Evolutionary conservation across 2,888 invertebrate species (phyloP).

Genomic region (Pterobdella sp.): DNA sequence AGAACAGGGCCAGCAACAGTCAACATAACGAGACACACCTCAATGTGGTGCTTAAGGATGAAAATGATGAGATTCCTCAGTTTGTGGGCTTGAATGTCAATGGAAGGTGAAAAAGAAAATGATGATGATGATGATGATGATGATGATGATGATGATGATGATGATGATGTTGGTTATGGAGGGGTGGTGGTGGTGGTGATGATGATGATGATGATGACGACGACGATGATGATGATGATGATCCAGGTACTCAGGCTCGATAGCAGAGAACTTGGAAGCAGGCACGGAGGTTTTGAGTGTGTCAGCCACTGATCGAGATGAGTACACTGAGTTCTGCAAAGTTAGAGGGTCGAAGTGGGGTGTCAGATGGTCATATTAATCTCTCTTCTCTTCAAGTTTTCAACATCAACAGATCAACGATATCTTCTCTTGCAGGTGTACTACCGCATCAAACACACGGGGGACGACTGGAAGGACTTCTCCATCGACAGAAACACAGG

Average conservation of each 20-base stretch:
- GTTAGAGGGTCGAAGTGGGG: slow-evolving; percentile 32
- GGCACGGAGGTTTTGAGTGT: slow-evolving; percentile 71
- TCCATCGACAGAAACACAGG: slow-evolving; percentile 91
- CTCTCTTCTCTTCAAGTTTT: too few species aligned
- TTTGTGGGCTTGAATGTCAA: slow-evolving; percentile 68
- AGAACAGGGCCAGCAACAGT: slow-evolving; percentile 48
- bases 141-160: neutral
- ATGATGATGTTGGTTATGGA: neutral
- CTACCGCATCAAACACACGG: slow-evolving; percentile 36
- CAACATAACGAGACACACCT: slow-evolving; percentile 59
- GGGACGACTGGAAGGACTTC: slow-evolving; percentile 55
- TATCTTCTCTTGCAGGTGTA: slow-evolving; percentile 36
- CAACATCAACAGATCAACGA: neutral
- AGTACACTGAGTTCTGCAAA: slow-evolving; percentile 41
- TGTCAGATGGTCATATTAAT: slow-evolving; percentile 5
- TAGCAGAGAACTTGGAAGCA: slow-evolving; percentile 85
- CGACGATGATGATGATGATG: neutral
- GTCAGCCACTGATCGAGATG: slow-evolving; percentile 46
- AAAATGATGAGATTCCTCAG: slow-evolving; percentile 92
- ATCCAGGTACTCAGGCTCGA: slow-evolving; percentile 71
- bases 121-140: neutral
- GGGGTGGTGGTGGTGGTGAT: neutral
- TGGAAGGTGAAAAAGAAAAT: slow-evolving; percentile 58
- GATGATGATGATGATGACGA: too few species aligned
- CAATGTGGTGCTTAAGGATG: slow-evolving; percentile 87